Evolutionary conservation across 92 coral and sea anemone species (phyloP).

Genomic region (Phymanthus crucifer): DNA sequence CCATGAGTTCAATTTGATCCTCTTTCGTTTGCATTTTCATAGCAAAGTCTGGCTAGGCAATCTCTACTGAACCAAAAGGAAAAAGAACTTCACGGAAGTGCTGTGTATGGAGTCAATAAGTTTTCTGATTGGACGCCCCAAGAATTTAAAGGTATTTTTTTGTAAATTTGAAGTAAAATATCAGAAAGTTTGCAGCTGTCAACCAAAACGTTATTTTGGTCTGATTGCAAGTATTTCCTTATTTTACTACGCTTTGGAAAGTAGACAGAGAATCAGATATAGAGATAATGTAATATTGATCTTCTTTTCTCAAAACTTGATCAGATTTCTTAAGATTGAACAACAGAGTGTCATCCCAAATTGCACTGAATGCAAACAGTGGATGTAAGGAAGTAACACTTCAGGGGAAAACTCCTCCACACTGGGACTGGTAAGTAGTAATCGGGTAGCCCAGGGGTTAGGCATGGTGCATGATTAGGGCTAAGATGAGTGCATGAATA

Average conservation of each 20-base stretch:
- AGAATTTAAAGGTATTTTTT: constrained; percentile 79
- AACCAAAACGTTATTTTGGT: no score
- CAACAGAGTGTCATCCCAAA: constrained; percentile 1
- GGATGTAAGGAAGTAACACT: neutral
- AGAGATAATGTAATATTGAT: no score
- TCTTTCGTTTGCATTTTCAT: neutral
- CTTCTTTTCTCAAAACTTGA: neutral
- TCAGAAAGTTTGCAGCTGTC: no score
- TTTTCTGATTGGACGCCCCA: constrained; percentile 93
- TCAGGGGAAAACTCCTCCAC: constrained; percentile 11
- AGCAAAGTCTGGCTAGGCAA: constrained; percentile 88
- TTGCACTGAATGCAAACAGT: neutral
- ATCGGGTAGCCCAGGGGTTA: no score
- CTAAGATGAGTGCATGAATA: no score
- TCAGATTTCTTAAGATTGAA: constrained; percentile 58
- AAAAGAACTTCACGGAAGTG: constrained; percentile 68
- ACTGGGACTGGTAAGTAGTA: constrained; percentile 43
- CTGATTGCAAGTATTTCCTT: no score
- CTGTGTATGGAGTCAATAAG: constrained; percentile 90
- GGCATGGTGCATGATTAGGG: no score
- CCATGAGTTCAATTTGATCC: no score
- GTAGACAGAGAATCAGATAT: no score
- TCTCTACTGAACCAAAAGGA: constrained; percentile 68
- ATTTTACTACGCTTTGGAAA: no score
- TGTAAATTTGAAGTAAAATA: no score